Base-by-base conservation (phyloP, 2,888 invertebrate species). In the Agonum fuliginosum region DNA sequence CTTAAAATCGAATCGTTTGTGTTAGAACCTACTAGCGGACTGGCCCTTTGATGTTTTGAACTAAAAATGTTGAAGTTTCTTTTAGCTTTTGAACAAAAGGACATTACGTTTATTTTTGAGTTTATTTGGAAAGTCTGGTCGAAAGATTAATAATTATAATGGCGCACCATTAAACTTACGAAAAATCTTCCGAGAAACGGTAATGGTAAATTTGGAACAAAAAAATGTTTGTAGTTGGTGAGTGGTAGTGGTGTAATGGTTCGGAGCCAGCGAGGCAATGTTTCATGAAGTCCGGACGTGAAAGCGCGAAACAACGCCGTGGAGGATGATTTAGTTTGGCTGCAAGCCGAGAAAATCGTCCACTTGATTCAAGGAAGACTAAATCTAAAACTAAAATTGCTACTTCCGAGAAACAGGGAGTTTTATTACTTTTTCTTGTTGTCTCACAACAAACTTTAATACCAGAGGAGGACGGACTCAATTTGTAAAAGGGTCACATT, bases 201-300 rank as follows among this genome's bases (percentile, higher is more conserved):
- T 65, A 65, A 65, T 41, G 67, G 43, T 12, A 37, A 17, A 37
- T 67, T 67, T 22, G 14, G 67, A 62, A 62, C 58, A 62, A 62
- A 62, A 54, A 54, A 62, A 62, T 54, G 20, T 22, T 62, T 51
- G 17, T 62, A 30, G 58, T 27, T 62, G 19, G 14, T 46, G 46
- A 46, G 46, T 46, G 58, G 51, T 62, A 62, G 30, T 62, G 67
- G 67, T 22, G 43, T 67, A 67, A 67, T 67, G 67, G 67, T 67
- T 67, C 41, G 27, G 30, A 62, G 27, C 12, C 30, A 14, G 30
- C 58, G 30, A 62, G 46, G 58, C 58, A 62, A 62, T 62, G 58
- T 62, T 17, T 62, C 58, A 62, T 62, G 58, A 14, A 17, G 8
- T 27, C 30, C 58, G 58, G 58, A 62, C 30, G 30, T 62, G 27